Conservation (phyloP, 1,140 invertebrate genomes). For the Archivesica marissinica region DNA sequence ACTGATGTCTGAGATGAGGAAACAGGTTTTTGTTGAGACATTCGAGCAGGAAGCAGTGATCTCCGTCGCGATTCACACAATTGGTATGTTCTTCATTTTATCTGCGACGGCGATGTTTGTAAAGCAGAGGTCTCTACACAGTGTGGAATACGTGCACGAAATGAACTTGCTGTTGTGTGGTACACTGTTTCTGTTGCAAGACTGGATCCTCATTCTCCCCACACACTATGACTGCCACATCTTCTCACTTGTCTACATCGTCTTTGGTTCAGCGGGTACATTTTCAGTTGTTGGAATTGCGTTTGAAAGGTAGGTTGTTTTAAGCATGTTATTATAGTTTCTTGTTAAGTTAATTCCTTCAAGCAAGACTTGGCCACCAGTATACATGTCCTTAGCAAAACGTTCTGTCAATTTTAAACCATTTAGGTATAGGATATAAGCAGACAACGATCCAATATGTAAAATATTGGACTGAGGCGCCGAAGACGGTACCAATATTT, state of each 20-base stretch:
- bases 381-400: too few relatives aligned
- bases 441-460: too few relatives aligned
- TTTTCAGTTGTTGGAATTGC: constrained; percentile 16
- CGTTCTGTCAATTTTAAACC: too few relatives aligned
- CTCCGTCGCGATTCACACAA: constrained; percentile 4
- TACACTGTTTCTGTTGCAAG: constrained; percentile 8
- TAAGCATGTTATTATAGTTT: background rate
- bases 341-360: background rate
- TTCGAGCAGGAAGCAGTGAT: background rate
- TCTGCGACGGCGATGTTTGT: constrained; percentile 24
- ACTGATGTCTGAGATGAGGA: too few relatives aligned
- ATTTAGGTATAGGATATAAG: too few relatives aligned
- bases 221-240: background rate
- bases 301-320: background rate
- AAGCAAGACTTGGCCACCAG: too few relatives aligned
- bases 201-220: constrained; percentile 34
- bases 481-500: too few relatives aligned
- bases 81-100: constrained; percentile 43
- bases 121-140: constrained; percentile 13
- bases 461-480: too few relatives aligned
- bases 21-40: background rate
- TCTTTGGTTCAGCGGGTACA: constrained; percentile 8
- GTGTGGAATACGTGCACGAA: constrained; percentile 1
- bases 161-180: constrained; percentile 31
- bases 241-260: constrained; percentile 19